phyloP scores from a whole-genome alignment of 2,888 invertebrate species.

The Eristalis pertinax region DNA sequence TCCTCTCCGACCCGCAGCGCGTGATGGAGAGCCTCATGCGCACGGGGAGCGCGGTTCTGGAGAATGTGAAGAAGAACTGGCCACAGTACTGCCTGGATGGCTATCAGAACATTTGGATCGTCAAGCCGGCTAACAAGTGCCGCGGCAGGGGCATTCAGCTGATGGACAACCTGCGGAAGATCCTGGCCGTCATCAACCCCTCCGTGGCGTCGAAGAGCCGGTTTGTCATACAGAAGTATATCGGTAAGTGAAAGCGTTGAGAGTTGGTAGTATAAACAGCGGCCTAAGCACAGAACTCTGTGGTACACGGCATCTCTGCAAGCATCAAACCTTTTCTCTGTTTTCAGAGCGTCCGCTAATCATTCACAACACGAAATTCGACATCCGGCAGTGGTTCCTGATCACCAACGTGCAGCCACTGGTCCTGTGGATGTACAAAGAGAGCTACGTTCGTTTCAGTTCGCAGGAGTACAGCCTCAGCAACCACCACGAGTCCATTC shows the following conservation, averaged over 20 bases:
- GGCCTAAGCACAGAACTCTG: neutral
- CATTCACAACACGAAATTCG: constrained; percentile 95
- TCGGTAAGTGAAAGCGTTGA: constrained; percentile 85
- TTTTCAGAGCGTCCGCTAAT: constrained; percentile 91
- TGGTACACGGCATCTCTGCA: neutral
- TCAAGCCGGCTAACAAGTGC: constrained; percentile 96
- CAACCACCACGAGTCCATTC: constrained; percentile 95
- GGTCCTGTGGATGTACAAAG: constrained; percentile 96
- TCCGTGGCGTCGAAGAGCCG: constrained; percentile 87
- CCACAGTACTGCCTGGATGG: constrained; percentile 93
- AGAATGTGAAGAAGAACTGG: constrained; percentile 87
- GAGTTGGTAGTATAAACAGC: neutral
- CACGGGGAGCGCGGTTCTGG: constrained; percentile 85
- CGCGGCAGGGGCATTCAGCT: constrained; percentile 94
- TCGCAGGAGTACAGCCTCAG: constrained; percentile 92
- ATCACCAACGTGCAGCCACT: constrained; percentile 95
- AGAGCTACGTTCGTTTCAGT: constrained; percentile 95
- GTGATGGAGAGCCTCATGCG: constrained; percentile 76
- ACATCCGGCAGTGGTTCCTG: constrained; percentile 97
- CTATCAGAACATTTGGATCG: constrained; percentile 94
- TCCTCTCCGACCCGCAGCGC: constrained; percentile 79
- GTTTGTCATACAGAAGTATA: constrained; percentile 97
- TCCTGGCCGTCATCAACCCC: constrained; percentile 87
- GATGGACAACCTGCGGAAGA: constrained; percentile 92
- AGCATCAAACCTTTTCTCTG: neutral